phyloP scores from a whole-genome alignment of 2,113 vertebrate genomes.

The Nothobranchius kuhntae region DNA sequence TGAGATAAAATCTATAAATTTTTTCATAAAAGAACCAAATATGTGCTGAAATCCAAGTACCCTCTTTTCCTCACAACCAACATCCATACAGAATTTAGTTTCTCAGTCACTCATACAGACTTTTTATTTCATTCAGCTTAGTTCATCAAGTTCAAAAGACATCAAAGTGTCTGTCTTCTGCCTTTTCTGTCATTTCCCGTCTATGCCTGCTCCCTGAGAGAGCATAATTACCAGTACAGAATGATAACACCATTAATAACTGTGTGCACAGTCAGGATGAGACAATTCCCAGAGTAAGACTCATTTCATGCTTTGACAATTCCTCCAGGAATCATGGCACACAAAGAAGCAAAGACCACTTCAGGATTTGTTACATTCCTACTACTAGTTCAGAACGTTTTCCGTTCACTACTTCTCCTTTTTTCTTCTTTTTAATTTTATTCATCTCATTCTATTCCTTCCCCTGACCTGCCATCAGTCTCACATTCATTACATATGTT shows the following conservation, averaged over 20 bases:
- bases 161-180: conserved; percentile 71
- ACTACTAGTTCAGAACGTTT: conserved; percentile 51
- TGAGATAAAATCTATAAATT: no score
- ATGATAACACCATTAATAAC: conserved; percentile 76
- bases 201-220: conserved; percentile 64
- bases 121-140: conserved; percentile 56
- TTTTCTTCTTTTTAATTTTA: conserved; percentile 34
- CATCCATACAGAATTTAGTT: conserved; percentile 30
- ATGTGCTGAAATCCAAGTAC: conserved; percentile 5
- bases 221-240: conserved; percentile 77
- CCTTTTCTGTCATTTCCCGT: conserved; percentile 58
- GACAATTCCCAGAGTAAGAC: conserved; percentile 75
- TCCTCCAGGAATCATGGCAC: conserved; percentile 73
- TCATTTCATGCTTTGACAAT: conserved; percentile 80
- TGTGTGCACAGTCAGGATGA: conserved; percentile 72
- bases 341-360: conserved; percentile 71
- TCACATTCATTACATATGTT: conserved; percentile 42
- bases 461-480: conserved; percentile 50
- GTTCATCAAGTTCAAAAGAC: conserved; percentile 68
- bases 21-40: not conserved
- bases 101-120: conserved; percentile 46
- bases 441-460: conserved; percentile 26
- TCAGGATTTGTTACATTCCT: conserved; percentile 67
- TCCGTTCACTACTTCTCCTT: conserved; percentile 45
- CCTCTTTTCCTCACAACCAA: conserved; percentile 20